phyloP scores from a whole-genome alignment of 2,888 invertebrate species.

The Drosophila infuscata region DNA sequence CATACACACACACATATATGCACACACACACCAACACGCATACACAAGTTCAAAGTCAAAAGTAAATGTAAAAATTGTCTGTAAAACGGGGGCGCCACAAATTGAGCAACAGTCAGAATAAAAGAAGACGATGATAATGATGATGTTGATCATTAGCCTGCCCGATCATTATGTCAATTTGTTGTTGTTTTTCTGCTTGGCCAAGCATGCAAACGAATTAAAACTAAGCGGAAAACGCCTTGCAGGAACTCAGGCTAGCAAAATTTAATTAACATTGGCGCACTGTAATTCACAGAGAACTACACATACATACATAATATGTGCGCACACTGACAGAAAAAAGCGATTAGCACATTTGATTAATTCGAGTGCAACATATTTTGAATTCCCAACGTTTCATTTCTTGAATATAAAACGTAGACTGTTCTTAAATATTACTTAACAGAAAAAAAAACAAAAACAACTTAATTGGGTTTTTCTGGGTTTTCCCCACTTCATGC shows the following conservation, averaged over 20 bases:
- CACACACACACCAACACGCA: slow-evolving; percentile 1
- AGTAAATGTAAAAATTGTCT: slow-evolving; percentile 37
- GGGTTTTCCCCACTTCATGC: too few species aligned
- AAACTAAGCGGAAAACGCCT: slow-evolving; percentile 51
- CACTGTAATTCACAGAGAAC: slow-evolving; percentile 22
- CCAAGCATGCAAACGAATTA: slow-evolving; percentile 78
- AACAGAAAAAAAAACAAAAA: not conserved
- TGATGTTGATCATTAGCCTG: slow-evolving; percentile 40
- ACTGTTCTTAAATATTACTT: not conserved
- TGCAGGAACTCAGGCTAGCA: slow-evolving; percentile 41
- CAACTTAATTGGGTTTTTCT: not conserved
- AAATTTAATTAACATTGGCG: slow-evolving; percentile 73
- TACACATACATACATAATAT: not conserved
- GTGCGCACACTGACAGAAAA: not conserved
- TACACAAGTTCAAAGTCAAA: slow-evolving; percentile 65
- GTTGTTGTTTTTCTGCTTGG: slow-evolving; percentile 71
- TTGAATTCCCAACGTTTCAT: not conserved
- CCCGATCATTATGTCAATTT: slow-evolving; percentile 72
- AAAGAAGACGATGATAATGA: slow-evolving; percentile 27
- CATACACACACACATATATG: too few species aligned
- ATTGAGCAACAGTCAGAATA: slow-evolving; percentile 36
- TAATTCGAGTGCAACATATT: not conserved
- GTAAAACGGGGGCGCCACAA: slow-evolving; percentile 56
- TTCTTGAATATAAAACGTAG: not conserved
- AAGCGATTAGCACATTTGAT: not conserved